These are phyloP conservation scores for Platycheirus rosarum DNA, from an alignment of 2,888 invertebrate genomes.

Conservation along the genomic window DNA sequence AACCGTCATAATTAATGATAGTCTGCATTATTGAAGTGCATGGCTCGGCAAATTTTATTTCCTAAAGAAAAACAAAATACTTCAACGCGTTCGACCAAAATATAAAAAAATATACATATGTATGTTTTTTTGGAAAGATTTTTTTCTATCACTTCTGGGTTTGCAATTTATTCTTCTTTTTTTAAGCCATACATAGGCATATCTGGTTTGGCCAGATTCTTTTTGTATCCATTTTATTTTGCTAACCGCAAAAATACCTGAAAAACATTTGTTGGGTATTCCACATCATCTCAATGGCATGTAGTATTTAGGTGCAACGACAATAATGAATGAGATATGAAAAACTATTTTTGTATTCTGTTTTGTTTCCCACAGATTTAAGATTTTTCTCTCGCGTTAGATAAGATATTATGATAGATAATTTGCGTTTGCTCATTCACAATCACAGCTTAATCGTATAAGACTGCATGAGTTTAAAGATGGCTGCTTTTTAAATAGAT, in stretches of 20 bases:
- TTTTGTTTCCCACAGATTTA: slow-evolving; percentile 44
- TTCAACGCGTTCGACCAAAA: slow-evolving; percentile 50
- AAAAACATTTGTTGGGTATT: slow-evolving; percentile 61
- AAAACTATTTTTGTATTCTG: slow-evolving; percentile 2
- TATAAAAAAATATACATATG: not conserved
- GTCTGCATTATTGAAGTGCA: no score
- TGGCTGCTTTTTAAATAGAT: slow-evolving; percentile 62
- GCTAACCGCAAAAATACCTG: slow-evolving; percentile 63
- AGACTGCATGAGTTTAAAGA: slow-evolving; percentile 67
- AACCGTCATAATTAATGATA: no score
- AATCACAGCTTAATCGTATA: slow-evolving; percentile 22
- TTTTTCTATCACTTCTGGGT: slow-evolving; percentile 52
- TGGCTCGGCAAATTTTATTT: no score
- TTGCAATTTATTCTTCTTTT: slow-evolving; percentile 31
- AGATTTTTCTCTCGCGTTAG: slow-evolving; percentile 69
- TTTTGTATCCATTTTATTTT: slow-evolving; percentile 45
- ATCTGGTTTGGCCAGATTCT: slow-evolving; percentile 67
- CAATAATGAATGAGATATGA: slow-evolving; percentile 48
- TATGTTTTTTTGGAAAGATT: slow-evolving; percentile 27
- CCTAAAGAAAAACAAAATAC: no score
- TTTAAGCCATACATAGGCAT: no score
- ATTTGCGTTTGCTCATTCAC: slow-evolving; percentile 42
- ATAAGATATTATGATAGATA: slow-evolving; percentile 40
- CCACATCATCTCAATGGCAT: slow-evolving; percentile 72
- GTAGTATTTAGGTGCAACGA: slow-evolving; percentile 46